Conservation (phyloP, 2,797 vertebrate species). For the Alosa sapidissima region DNA sequence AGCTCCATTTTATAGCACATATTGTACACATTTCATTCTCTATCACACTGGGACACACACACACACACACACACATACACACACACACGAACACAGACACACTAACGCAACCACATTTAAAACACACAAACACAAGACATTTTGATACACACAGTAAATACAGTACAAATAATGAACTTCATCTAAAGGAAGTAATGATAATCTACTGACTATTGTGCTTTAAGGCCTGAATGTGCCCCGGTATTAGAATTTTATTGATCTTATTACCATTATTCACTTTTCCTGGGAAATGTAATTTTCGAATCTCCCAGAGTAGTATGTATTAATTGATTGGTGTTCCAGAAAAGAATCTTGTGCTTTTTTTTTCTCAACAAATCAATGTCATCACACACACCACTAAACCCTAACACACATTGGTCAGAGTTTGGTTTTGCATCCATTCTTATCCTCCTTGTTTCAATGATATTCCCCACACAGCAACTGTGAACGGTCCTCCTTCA, state of each 20-base stretch:
- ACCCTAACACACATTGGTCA: too few species aligned
- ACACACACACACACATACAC: slow-evolving; percentile 41
- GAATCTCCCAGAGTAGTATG: not conserved
- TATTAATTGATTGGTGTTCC: not conserved
- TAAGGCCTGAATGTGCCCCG: not conserved
- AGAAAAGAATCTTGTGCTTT: slow-evolving; percentile 12
- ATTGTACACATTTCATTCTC: slow-evolving; percentile 9
- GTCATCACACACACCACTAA: not conserved
- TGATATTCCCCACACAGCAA: not conserved
- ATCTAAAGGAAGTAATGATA: not conserved
- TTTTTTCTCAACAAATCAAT: not conserved
- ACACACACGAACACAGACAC: slow-evolving; percentile 45
- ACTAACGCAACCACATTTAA: not conserved
- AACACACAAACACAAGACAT: not conserved
- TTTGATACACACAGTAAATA: not conserved
- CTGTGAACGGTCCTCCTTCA: not conserved
- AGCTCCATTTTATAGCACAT: slow-evolving; percentile 9
- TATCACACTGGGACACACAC: not conserved
- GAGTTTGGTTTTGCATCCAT: too few species aligned
- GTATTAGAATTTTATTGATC: not conserved
- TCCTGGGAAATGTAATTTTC: not conserved
- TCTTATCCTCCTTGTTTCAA: not conserved
- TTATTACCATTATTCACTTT: not conserved
- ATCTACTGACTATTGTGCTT: slow-evolving; percentile 15
- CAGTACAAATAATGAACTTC: not conserved